phyloP scores from a whole-genome alignment of 2,888 invertebrate genomes.

The Rotaria magnacalcarata region DNA sequence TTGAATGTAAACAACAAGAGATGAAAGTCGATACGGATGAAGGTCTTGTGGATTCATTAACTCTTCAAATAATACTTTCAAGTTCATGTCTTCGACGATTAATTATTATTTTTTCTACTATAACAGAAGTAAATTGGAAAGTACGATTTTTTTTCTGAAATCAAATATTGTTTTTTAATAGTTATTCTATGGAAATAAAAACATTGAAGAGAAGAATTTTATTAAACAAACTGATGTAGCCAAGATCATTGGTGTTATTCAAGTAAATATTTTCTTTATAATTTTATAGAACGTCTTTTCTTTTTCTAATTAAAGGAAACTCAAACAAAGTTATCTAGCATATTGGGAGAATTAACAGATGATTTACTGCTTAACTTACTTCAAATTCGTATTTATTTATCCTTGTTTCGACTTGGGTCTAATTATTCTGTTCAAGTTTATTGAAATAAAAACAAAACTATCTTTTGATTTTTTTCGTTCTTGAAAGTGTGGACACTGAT shows the following conservation, averaged over 20 bases:
- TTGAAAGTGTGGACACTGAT: too few relatives aligned
- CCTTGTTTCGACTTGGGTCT: background rate
- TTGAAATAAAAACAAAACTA: background rate
- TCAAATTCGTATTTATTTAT: slow-evolving; percentile 1
- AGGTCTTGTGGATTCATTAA: background rate
- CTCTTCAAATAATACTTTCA: background rate
- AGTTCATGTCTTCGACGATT: slow-evolving; percentile 20
- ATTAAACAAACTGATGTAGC: background rate
- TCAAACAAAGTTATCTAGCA: background rate
- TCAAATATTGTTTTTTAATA: background rate
- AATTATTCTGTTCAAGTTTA: slow-evolving; percentile 4
- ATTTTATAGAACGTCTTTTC: background rate
- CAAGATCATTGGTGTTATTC: background rate
- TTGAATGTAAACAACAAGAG: background rate
- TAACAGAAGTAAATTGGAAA: background rate
- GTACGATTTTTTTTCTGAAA: too few relatives aligned
- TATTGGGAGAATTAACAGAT: background rate
- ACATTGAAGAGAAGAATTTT: background rate
- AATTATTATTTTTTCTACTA: background rate
- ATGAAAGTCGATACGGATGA: background rate
- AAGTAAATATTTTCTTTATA: background rate
- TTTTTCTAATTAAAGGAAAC: background rate
- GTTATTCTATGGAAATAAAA: slow-evolving; percentile 6
- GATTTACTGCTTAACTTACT: background rate
- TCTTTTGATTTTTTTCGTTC: too few relatives aligned